These are phyloP conservation scores for Lophius piscatorius DNA, from an alignment of 2,113 vertebrate species.

Conservation along the genomic window DNA sequence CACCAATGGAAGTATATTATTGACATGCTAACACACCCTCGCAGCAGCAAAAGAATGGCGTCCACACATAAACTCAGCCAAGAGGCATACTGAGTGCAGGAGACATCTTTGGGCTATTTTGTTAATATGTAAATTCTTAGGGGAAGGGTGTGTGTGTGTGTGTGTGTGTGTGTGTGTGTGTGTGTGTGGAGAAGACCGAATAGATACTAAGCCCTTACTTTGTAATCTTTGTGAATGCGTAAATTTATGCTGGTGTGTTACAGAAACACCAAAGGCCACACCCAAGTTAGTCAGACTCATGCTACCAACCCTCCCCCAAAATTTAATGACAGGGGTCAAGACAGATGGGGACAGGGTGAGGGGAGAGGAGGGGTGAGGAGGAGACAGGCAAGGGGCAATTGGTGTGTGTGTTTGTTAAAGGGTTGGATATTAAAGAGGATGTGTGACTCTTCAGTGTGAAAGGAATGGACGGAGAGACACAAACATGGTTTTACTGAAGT, in stretches of 20 bases:
- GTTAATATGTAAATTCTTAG: conserved; percentile 73
- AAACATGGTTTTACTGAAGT: no score
- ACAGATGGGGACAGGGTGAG: conserved; percentile 42
- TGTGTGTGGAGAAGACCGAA: background rate
- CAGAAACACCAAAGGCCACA: conserved; percentile 37
- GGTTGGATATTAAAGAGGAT: no score
- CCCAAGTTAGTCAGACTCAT: conserved; percentile 35
- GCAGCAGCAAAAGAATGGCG: conserved; percentile 34
- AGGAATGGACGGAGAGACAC: no score
- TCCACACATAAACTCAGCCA: conserved; percentile 48
- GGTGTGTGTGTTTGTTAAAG: conserved; percentile 33
- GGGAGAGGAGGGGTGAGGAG: conserved; percentile 8
- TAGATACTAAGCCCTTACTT: no score
- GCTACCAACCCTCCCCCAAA: conserved; percentile 44
- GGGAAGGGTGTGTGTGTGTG: background rate
- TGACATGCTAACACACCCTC: conserved; percentile 56
- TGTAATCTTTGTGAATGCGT: background rate
- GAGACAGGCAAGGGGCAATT: conserved; percentile 25
- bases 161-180: background rate
- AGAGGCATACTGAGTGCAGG: conserved; percentile 33
- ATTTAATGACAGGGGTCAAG: conserved; percentile 47
- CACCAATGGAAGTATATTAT: conserved; percentile 59
- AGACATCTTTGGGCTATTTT: conserved; percentile 50
- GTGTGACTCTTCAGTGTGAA: no score
- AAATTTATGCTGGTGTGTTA: conserved; percentile 24